Percentiles rank a stretch among this genome's conserved stretches.
Conservation (phyloP, 1,140 invertebrate genomes). For the Camponotus pennsylvanicus region DNA sequence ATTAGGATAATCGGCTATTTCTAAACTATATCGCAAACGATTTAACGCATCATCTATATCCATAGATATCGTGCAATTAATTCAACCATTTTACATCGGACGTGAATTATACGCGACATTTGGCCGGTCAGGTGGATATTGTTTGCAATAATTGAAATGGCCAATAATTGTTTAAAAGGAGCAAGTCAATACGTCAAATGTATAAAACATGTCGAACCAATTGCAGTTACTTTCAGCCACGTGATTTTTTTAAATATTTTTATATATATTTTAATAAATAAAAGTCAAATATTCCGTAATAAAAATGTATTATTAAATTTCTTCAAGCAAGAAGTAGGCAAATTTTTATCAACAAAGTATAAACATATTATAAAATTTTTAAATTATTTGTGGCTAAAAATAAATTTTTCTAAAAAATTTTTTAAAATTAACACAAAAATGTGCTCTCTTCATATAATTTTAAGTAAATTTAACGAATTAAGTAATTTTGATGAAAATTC, state of each 20-base stretch:
- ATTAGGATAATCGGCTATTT: constrained; percentile 57
- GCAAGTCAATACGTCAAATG: constrained; percentile 21
- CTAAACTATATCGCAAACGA: constrained; percentile 12
- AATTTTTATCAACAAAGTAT: background rate
- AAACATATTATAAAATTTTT: background rate
- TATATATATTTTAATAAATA: background rate
- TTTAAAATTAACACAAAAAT: background rate
- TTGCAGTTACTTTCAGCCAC: background rate
- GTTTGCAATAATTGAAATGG: constrained; percentile 25
- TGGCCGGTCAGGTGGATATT: constrained; percentile 1
- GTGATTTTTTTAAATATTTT: too few relatives aligned
- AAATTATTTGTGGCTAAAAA: background rate
- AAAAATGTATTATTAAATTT: background rate
- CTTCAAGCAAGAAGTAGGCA: background rate
- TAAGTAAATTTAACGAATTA: too few relatives aligned
- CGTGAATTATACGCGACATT: constrained; percentile 8
- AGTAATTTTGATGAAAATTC: background rate
- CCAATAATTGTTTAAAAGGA: background rate
- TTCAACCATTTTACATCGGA: constrained; percentile 3
- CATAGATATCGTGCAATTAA: constrained; percentile 40
- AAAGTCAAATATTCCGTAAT: background rate
- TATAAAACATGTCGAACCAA: background rate
- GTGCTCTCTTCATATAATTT: background rate
- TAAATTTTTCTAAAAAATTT: background rate
- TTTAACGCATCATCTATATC: constrained; percentile 20